Evolutionary conservation across 2,888 invertebrate genomes (phyloP).

Genomic region (Brachyptera risi): DNA sequence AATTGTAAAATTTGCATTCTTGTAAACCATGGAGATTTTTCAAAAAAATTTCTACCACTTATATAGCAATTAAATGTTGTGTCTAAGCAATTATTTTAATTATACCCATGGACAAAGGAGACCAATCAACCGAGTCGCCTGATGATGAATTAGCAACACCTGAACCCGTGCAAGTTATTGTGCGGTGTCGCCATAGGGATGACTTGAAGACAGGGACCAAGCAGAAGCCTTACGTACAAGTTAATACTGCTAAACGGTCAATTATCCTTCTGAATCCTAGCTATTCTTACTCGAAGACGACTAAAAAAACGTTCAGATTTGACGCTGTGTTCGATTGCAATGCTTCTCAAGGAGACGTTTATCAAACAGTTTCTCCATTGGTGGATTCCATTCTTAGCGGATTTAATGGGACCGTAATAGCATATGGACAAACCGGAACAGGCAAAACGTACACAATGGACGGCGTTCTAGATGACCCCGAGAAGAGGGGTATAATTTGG

Average conservation of each 20-base stretch:
- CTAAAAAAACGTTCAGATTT: slow-evolving; percentile 57
- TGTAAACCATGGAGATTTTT: no score
- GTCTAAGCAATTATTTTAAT: no score
- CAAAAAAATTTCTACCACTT: no score
- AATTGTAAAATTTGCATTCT: no score
- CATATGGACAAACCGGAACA: slow-evolving; percentile 88
- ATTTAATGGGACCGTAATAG: slow-evolving; percentile 61
- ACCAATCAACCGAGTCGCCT: no score
- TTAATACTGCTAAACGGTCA: slow-evolving; percentile 48
- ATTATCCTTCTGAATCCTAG: slow-evolving; percentile 52
- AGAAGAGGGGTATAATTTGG: slow-evolving; percentile 57
- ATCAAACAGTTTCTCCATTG: slow-evolving; percentile 55
- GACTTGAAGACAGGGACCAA: not conserved
- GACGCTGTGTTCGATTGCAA: slow-evolving; percentile 57
- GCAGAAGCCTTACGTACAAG: slow-evolving; percentile 41
- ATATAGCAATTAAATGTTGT: no score
- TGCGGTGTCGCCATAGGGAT: not conserved
- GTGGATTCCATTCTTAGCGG: slow-evolving; percentile 57
- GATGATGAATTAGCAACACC: no score
- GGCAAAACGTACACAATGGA: slow-evolving; percentile 74
- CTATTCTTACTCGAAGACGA: no score
- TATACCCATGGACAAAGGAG: no score
- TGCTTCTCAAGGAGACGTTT: slow-evolving; percentile 53
- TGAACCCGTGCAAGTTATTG: not conserved
- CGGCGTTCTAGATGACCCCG: slow-evolving; percentile 57